These are phyloP conservation scores for Cylloceria caligata DNA, from an alignment of 2,888 invertebrate species.

Conservation along the genomic window DNA sequence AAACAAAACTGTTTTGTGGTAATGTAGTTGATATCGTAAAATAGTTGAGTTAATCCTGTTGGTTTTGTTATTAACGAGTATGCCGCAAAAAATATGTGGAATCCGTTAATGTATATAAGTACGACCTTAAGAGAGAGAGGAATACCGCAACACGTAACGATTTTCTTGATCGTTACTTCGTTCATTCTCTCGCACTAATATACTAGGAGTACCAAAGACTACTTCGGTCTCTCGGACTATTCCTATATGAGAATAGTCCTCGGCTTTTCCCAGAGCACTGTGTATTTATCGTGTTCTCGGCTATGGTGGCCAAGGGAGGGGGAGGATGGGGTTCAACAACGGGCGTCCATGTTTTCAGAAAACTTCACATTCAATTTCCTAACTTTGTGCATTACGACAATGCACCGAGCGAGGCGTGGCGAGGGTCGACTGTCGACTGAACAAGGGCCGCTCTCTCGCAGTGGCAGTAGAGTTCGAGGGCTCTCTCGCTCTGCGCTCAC, in stretches of 20 bases:
- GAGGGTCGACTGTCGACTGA: slow-evolving; percentile 36
- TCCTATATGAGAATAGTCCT: neutral
- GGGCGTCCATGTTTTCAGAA: slow-evolving; percentile 75
- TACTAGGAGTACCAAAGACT: slow-evolving; percentile 38
- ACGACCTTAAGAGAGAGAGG: neutral
- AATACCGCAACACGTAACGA: slow-evolving; percentile 44
- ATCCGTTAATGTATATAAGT: neutral
- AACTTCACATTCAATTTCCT: slow-evolving; percentile 78
- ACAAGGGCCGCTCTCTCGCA: slow-evolving; percentile 26
- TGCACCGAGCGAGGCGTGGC: slow-evolving; percentile 64
- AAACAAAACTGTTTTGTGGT: neutral
- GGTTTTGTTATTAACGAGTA: slow-evolving; percentile 3
- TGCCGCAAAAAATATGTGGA: neutral
- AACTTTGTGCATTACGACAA: slow-evolving; percentile 80
- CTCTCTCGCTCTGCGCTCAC: neutral
- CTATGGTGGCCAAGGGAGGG: slow-evolving; percentile 6
- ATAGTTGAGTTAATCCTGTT: slow-evolving; percentile 4
- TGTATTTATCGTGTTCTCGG: slow-evolving; percentile 50
- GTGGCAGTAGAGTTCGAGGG: slow-evolving; percentile 31
- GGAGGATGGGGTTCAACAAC: slow-evolving; percentile 36
- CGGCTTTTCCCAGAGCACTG: slow-evolving; percentile 2
- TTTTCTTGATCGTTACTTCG: slow-evolving; percentile 54
- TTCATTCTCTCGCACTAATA: slow-evolving; percentile 57
- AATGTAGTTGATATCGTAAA: neutral
- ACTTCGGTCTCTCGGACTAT: slow-evolving; percentile 9